A percentile compares a stretch with the other conserved stretches of the same genome.
These are phyloP conservation scores for Cryptophagus acutangulus DNA, from an alignment of 2,888 invertebrate species.

Conservation along the genomic window DNA sequence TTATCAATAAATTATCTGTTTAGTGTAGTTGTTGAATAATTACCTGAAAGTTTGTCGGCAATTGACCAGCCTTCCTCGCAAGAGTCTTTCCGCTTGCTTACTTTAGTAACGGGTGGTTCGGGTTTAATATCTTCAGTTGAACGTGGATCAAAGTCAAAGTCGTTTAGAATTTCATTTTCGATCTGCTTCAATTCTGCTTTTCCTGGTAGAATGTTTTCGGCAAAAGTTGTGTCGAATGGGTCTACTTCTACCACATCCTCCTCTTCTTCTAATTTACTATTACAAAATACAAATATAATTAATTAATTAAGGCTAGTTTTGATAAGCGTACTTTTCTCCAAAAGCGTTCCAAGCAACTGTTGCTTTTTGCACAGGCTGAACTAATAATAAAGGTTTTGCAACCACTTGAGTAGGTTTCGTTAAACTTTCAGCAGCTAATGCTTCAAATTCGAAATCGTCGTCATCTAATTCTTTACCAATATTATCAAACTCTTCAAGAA, in stretches of 20 bases:
- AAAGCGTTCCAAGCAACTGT: slow-evolving; percentile 61
- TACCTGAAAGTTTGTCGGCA: no score
- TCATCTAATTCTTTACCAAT: slow-evolving; percentile 50
- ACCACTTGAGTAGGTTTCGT: slow-evolving; percentile 49
- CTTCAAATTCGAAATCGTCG: slow-evolving; percentile 72
- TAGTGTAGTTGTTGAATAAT: no score
- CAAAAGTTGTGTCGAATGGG: slow-evolving; percentile 83
- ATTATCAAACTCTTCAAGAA: slow-evolving; percentile 50
- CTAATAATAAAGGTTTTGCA: slow-evolving; percentile 36
- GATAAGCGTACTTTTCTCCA: slow-evolving; percentile 49
- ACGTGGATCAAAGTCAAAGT: slow-evolving; percentile 60
- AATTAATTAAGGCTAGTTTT: neutral
- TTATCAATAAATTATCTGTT: no score
- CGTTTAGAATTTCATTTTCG: slow-evolving; percentile 54
- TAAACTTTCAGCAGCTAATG: slow-evolving; percentile 72
- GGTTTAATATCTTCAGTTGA: slow-evolving; percentile 51
- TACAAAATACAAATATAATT: neutral
- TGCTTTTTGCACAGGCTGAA: slow-evolving; percentile 43
- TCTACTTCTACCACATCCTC: slow-evolving; percentile 52
- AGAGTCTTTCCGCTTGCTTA: slow-evolving; percentile 1
- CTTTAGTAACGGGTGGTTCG: neutral
- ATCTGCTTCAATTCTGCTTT: slow-evolving; percentile 57
- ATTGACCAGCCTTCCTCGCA: slow-evolving; percentile 6
- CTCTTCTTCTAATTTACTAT: neutral
- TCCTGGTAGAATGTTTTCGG: slow-evolving; percentile 67